Base-by-base conservation (phyloP, 2,113 vertebrate genomes). In the Globicephala melas region DNA sequence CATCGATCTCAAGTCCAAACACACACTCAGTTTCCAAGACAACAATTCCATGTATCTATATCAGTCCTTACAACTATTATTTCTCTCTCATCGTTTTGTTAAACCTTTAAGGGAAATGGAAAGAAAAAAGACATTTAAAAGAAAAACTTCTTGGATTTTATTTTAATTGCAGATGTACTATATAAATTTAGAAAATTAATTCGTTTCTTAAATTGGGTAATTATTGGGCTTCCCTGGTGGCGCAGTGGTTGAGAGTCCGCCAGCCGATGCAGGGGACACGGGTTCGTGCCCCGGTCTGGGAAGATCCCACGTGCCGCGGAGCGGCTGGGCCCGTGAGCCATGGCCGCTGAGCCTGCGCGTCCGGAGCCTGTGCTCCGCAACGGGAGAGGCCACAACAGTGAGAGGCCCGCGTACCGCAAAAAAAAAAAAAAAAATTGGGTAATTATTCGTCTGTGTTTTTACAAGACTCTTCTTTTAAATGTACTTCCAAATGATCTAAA, bases 391-490 rank as follows among this genome's bases (percentile, higher is more conserved):
- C 47, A 47, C 47, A 47, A 47, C 47, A 47, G 47, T 47, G 47
- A 47, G 11, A 13, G 47, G 47, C 47, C 47, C 47, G 47, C 12
- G 47, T 47, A 47, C 11, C 47, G 2, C 47, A 47, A 47, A 47
- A 44, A 13, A 47, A 47, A 47, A 47, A 47, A 47, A 47, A 47
- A 47, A 53, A 86, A 73, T 44, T 58, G 26, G 9, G 36, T 86
- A 28, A 96, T 68, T 68, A 93, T 70, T 91, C 55, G 65, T 26
- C 62, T 36, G 74, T 77, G 38, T 84, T 92, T 90, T 95, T 87
- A 53, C 33, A 79, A 95, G 70, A 58, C 4, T 33, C 41, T 41
- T 58, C 25, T 80, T 85, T 80, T 25, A 53, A 95, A 71, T 65
- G 44, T 25, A 81, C 71, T 91, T 50, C 23, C 26, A 90, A 87